Base-by-base conservation (phyloP, 2,797 vertebrate genomes). In the Microctenopoma steveboyesi region DNA sequence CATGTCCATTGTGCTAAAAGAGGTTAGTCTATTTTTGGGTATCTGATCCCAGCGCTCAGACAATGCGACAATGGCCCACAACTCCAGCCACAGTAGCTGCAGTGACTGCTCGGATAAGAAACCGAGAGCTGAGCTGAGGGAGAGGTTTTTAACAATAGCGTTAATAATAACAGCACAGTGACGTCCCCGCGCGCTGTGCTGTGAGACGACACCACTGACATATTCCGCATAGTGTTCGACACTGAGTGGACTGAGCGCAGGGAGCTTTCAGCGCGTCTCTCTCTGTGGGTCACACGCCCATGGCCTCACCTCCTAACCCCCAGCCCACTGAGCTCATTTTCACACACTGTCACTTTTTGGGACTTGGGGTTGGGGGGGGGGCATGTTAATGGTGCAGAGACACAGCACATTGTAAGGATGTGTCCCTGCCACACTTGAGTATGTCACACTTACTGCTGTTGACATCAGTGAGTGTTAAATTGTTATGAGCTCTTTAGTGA, bases 11-110 rank as follows among this genome's bases (percentile, higher is more conserved):
- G 78, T 79, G 76, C 74, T 78, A 4, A 50, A 78, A 18, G 82
- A 67, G 64, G 55, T 76, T 66, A 4, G 39, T 65, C 82, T 93
- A 92, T 94, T 93, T 87, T 79, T 92, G 91, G 90, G 66, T 5
- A 47, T 67, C 69, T 82, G 87, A 88, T 86, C 69, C 76, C 59
- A 16, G 74, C 8, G 28, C 57, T 39, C 49, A 74, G 60, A 68
- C 76, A 63, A 68, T 51, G 70, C 42, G 67, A 72, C 61, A 60
- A 72, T 62, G 62, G 70, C 72, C 61, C 57, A 81, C 74, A 76
- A 76, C 84, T 77, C 82, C 86, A 74, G 65, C 63, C 64, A 45
- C 74, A 1, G 58, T 65, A 76, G 83, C 78, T 78, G 83, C 92
- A 90, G 87, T 78, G 90, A 87, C 83, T 78, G 82, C 88, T 91